phyloP scores from a whole-genome alignment of 2,797 vertebrate species.

The Carapus acus region DNA sequence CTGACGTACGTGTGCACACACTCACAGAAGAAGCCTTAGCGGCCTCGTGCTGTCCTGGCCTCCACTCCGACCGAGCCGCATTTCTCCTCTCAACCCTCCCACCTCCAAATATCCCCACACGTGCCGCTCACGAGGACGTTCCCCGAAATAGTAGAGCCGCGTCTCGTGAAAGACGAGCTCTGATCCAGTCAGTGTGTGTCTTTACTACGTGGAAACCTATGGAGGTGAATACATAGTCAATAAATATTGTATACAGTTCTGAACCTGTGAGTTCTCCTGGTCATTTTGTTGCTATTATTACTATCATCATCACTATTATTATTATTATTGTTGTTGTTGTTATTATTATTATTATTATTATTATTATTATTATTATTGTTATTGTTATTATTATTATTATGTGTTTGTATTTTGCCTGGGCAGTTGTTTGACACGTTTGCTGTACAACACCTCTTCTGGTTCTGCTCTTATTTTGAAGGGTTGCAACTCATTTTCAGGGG shows the following conservation, averaged over 20 bases:
- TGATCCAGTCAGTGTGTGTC: slow-evolving; percentile 57
- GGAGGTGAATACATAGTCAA: slow-evolving; percentile 63
- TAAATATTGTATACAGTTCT: slow-evolving; percentile 74
- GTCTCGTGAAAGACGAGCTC: slow-evolving; percentile 48
- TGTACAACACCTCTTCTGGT: no score
- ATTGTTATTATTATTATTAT: no score
- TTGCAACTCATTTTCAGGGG: no score
- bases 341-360: no score
- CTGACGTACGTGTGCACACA: slow-evolving; percentile 70
- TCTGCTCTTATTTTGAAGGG: no score
- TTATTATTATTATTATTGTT: no score
- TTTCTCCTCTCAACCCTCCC: slow-evolving; percentile 37
- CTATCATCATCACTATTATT: no score
- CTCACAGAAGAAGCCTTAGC: slow-evolving; percentile 75
- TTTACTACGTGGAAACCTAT: slow-evolving; percentile 59
- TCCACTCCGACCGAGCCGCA: slow-evolving; percentile 52
- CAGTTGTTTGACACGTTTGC: no score
- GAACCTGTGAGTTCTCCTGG: slow-evolving; percentile 12
- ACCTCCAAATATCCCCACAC: slow-evolving; percentile 45
- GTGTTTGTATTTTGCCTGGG: no score
- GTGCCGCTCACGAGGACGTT: slow-evolving; percentile 57
- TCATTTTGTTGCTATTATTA: slow-evolving; percentile 8
- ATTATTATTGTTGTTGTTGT: no score
- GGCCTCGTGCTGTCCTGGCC: slow-evolving; percentile 59
- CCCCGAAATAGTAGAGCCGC: slow-evolving; percentile 51